Conservation (phyloP, 1,140 invertebrate species). For the Ylistrum balloti region DNA sequence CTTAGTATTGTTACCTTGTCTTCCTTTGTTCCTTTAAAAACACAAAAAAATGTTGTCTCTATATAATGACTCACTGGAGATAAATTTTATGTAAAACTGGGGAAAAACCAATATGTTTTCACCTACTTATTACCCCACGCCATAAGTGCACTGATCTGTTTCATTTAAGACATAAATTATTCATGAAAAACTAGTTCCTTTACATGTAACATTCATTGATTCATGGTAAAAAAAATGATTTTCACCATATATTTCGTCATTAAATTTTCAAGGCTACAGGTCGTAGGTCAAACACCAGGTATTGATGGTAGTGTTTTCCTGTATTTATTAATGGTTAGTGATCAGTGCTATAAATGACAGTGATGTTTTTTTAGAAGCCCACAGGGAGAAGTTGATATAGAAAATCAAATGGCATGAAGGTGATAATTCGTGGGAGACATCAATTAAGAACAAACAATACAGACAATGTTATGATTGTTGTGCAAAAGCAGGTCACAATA, state of each 20-base stretch:
- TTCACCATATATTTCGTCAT: background rate
- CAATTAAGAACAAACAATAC: too few relatives aligned
- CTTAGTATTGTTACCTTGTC: too few relatives aligned
- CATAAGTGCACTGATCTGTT: background rate
- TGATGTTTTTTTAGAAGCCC: background rate
- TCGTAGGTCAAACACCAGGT: background rate
- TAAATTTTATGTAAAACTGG: background rate
- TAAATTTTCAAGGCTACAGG: background rate
- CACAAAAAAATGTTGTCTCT: background rate
- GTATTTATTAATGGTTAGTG: background rate
- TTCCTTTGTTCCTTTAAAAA: too few relatives aligned
- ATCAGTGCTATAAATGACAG: background rate
- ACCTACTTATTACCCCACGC: background rate
- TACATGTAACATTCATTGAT: background rate
- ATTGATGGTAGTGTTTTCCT: background rate
- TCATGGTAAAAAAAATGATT: background rate
- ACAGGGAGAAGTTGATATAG: background rate
- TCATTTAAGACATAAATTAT: conserved; percentile 27
- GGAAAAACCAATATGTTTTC: background rate
- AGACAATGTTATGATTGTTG: too few relatives aligned
- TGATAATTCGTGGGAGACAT: background rate
- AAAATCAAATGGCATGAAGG: background rate
- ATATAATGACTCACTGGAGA: background rate
- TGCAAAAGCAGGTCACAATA: too few relatives aligned
- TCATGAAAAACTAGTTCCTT: background rate